A percentile compares a stretch with the other conserved stretches of the same genome.
Evolutionary conservation across 2,113 vertebrate genomes (phyloP).

Genomic region (Eira barbara): DNA sequence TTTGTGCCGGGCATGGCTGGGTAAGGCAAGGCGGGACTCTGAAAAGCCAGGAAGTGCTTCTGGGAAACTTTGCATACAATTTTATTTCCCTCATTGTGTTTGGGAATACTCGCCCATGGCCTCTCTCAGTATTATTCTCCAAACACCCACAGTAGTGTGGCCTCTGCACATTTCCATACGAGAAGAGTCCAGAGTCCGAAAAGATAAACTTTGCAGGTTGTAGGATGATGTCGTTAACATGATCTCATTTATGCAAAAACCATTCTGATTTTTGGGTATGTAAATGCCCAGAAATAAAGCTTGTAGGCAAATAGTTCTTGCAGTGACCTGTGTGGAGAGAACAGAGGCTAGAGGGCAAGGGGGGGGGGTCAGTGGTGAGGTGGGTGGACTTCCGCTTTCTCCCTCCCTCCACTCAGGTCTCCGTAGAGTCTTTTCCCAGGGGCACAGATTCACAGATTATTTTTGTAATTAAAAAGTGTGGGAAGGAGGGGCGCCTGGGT

Average conservation of each 20-base stretch:
- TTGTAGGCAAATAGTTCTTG: not conserved
- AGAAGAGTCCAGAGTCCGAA: not conserved
- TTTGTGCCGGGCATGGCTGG: not conserved
- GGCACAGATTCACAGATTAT: not conserved
- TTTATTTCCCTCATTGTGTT: not conserved
- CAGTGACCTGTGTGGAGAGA: not conserved
- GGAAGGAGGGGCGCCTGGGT: no score
- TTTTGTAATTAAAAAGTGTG: not conserved
- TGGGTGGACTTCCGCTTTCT: not conserved
- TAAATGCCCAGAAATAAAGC: not conserved
- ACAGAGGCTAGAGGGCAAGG: not conserved
- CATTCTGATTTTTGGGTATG: not conserved
- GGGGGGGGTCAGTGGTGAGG: not conserved
- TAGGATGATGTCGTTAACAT: not conserved
- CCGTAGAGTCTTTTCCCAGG: not conserved
- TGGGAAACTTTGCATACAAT: not conserved
- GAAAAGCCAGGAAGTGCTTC: not conserved
- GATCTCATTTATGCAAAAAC: not conserved
- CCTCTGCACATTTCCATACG: not conserved
- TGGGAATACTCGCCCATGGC: constrained; percentile 21
- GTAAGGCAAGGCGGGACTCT: not conserved
- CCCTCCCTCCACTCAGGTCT: not conserved
- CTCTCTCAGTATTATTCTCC: not conserved
- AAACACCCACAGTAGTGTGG: not conserved
- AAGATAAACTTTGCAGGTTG: not conserved